Percentiles rank a stretch among this genome's conserved stretches.
phyloP scores from a whole-genome alignment of 2,888 invertebrate species.

The Thelaira solivaga region DNA sequence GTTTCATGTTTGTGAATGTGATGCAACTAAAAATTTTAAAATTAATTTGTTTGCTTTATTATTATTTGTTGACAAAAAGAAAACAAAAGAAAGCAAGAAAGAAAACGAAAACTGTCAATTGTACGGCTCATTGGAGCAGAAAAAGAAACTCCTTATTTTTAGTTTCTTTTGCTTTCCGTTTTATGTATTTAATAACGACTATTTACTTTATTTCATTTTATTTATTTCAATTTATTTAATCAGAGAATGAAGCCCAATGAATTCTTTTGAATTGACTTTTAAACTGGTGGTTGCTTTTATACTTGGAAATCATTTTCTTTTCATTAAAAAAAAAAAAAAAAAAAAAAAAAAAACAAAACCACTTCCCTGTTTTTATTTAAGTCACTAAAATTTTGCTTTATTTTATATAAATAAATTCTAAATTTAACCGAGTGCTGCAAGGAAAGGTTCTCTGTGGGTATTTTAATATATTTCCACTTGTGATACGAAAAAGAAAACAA shows the following conservation, averaged over 20 bases:
- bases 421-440: too few relatives aligned
- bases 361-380: conserved; percentile 26
- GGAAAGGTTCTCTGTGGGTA: too few relatives aligned
- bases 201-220: conserved; percentile 20
- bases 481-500: too few relatives aligned
- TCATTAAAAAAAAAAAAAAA: background rate
- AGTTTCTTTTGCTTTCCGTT: background rate
- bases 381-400: too few relatives aligned
- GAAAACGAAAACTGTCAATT: conserved; percentile 55
- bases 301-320: background rate
- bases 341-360: background rate
- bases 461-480: too few relatives aligned
- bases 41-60: conserved; percentile 13
- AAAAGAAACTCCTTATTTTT: conserved; percentile 44
- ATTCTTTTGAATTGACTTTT: conserved; percentile 37
- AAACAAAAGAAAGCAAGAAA: too few relatives aligned
- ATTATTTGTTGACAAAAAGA: background rate
- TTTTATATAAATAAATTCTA: too few relatives aligned
- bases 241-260: conserved; percentile 21
- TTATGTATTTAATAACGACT: conserved; percentile 21
- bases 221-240: conserved; percentile 19
- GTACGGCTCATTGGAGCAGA: conserved; percentile 60
- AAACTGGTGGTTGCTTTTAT: background rate
- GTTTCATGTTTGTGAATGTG: too few relatives aligned
- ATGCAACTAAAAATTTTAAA: background rate